Conservation (phyloP, 2,888 invertebrate genomes). For the Sylvicola fuscatus region DNA sequence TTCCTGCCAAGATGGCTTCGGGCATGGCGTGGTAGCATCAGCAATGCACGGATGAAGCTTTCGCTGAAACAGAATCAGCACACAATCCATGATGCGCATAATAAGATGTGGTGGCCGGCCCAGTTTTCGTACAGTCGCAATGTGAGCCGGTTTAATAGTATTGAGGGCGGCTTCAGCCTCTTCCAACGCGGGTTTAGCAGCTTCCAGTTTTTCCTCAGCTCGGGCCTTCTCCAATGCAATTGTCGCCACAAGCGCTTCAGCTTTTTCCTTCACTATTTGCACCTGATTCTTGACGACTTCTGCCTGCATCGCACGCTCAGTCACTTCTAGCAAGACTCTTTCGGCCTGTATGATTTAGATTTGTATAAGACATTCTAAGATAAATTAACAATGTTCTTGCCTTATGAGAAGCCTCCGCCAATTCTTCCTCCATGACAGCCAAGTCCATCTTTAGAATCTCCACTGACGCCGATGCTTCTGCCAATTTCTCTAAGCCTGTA, state of each 20-base stretch:
- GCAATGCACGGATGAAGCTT: constrained; percentile 62
- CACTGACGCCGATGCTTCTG: constrained; percentile 88
- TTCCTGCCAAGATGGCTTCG: constrained; percentile 92
- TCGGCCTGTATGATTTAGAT: no score
- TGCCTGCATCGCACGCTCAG: constrained; percentile 84
- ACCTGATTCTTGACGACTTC: constrained; percentile 92
- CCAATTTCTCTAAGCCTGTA: constrained; percentile 81
- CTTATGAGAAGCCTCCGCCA: constrained; percentile 80
- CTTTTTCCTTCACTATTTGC: constrained; percentile 88
- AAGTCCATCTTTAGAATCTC: constrained; percentile 79
- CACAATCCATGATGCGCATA: constrained; percentile 97
- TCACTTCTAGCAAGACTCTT: constrained; percentile 70
- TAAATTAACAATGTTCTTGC: constrained; percentile 64
- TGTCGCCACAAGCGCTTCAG: constrained; percentile 67
- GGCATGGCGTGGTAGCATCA: constrained; percentile 59
- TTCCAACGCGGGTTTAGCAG: constrained; percentile 86
- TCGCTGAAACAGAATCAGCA: constrained; percentile 78
- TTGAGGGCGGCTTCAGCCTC: constrained; percentile 89
- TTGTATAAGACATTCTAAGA: constrained; percentile 32
- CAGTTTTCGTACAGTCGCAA: constrained; percentile 82
- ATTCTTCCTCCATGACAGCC: constrained; percentile 84
- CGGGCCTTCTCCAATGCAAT: constrained; percentile 78
- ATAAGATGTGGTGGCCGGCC: constrained; percentile 92
- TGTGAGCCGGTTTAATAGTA: constrained; percentile 92
- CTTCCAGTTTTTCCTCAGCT: constrained; percentile 84